Evolutionary conservation across 1,140 invertebrate species (phyloP).

Genomic region (Drosophila busckii): DNA sequence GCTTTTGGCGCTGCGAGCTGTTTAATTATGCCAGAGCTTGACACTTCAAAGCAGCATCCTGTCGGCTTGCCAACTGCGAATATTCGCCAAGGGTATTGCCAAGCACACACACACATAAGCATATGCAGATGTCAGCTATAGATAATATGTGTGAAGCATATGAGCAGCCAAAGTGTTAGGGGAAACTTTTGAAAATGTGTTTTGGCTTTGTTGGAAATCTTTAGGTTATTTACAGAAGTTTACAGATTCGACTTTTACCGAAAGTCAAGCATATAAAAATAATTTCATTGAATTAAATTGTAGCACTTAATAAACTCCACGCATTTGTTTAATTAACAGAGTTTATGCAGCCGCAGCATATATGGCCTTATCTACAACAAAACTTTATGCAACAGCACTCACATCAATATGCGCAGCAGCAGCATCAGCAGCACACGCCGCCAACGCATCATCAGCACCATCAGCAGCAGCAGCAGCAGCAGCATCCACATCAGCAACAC

Average conservation of each 20-base stretch:
- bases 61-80: conserved; percentile 1
- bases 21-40: conserved; percentile 77
- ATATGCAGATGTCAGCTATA: not conserved
- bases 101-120: not conserved
- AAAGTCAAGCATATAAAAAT: no score
- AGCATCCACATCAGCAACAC: conserved; percentile 48
- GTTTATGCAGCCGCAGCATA: conserved; percentile 79
- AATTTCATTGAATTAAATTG: conserved; percentile 2
- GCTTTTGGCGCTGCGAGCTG: conserved; percentile 24
- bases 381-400: conserved; percentile 78
- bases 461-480: conserved; percentile 8
- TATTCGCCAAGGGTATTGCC: conserved; percentile 2
- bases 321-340: conserved; percentile 41
- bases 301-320: not conserved
- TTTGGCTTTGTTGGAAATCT: not conserved
- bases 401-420: conserved; percentile 57
- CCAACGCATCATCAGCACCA: conserved; percentile 16
- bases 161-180: no score
- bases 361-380: conserved; percentile 79
- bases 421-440: conserved; percentile 1
- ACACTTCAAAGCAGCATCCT: conserved; percentile 71
- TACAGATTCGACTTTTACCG: no score
- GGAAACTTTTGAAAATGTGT: no score
- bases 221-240: not conserved
- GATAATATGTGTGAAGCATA: no score